These are phyloP conservation scores for Desoria tigrina DNA, from an alignment of 2,888 invertebrate species.

Conservation along the genomic window DNA sequence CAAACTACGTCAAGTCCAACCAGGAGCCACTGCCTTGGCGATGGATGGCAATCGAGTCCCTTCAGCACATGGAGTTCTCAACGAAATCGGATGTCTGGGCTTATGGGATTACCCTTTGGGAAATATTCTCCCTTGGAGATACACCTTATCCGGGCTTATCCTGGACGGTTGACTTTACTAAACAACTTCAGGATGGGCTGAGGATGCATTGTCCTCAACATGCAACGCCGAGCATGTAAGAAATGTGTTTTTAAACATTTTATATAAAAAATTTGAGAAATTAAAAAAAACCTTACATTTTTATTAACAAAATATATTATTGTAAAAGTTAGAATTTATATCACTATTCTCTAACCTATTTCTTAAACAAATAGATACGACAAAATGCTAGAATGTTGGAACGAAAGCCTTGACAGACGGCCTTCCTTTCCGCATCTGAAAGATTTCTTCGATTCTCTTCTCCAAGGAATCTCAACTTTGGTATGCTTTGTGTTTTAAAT, in stretches of 20 bases:
- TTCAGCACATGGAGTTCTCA: slow-evolving; percentile 15
- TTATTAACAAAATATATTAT: slow-evolving; percentile 1
- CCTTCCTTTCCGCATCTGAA: slow-evolving; percentile 7
- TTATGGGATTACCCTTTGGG: slow-evolving; percentile 14
- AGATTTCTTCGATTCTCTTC: not conserved
- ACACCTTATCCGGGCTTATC: slow-evolving; percentile 25
- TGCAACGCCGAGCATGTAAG: slow-evolving; percentile 13
- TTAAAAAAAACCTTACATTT: not conserved
- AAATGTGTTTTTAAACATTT: not conserved
- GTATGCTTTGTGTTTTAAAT: too few species aligned
- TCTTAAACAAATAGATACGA: too few species aligned
- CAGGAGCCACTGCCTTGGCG: slow-evolving; percentile 28
- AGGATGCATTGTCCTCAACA: slow-evolving; percentile 11
- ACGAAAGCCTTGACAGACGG: not conserved
- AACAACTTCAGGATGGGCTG: slow-evolving; percentile 16
- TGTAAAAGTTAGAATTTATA: too few species aligned
- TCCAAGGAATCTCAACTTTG: too few species aligned
- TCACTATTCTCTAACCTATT: too few species aligned
- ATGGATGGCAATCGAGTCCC: slow-evolving; percentile 28
- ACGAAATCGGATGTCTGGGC: slow-evolving; percentile 24
- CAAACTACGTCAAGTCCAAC: slow-evolving; percentile 26
- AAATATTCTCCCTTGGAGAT: slow-evolving; percentile 22
- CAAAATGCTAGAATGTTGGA: slow-evolving; percentile 10
- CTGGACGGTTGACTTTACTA: slow-evolving; percentile 21
- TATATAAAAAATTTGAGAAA: not conserved